A percentile compares a stretch with the other conserved stretches of the same genome.
Conservation (phyloP, 2,888 invertebrate genomes). For the Pseudococcus viburni region DNA sequence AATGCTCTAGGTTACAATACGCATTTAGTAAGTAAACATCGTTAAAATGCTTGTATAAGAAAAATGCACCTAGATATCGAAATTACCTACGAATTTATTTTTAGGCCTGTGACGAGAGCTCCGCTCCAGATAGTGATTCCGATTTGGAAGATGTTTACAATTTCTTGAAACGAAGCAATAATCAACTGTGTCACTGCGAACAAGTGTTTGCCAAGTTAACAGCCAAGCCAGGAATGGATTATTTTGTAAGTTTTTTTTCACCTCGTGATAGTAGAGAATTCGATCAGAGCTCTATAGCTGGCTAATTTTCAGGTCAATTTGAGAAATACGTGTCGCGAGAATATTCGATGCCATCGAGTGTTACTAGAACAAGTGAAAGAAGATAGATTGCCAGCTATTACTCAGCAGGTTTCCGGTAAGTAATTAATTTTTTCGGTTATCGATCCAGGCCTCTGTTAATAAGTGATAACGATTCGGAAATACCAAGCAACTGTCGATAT, state of each 20-base stretch:
- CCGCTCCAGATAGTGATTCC: constrained; percentile 69
- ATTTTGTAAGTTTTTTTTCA: constrained; percentile 14
- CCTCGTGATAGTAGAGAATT: background rate
- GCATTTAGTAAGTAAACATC: constrained; percentile 50
- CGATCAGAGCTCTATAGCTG: constrained; percentile 43
- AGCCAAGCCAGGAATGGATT: constrained; percentile 70
- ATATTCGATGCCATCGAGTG: constrained; percentile 84
- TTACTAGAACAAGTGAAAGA: constrained; percentile 74
- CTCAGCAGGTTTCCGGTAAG: constrained; percentile 42
- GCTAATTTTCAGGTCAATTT: constrained; percentile 81
- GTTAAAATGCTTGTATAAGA: background rate
- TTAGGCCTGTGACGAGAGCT: constrained; percentile 69
- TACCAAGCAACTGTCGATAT: background rate
- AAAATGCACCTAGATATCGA: background rate
- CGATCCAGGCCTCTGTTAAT: background rate
- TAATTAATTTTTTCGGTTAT: background rate
- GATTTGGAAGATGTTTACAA: constrained; percentile 77
- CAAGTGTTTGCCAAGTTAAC: constrained; percentile 74
- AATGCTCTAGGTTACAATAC: background rate
- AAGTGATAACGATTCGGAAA: background rate
- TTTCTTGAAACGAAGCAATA: constrained; percentile 77
- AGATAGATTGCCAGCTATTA: constrained; percentile 70
- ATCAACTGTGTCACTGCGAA: constrained; percentile 77
- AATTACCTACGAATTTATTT: constrained; percentile 58
- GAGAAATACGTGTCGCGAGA: constrained; percentile 87